Base-by-base conservation (phyloP, 2,797 vertebrate species). In the Sparus aurata region DNA sequence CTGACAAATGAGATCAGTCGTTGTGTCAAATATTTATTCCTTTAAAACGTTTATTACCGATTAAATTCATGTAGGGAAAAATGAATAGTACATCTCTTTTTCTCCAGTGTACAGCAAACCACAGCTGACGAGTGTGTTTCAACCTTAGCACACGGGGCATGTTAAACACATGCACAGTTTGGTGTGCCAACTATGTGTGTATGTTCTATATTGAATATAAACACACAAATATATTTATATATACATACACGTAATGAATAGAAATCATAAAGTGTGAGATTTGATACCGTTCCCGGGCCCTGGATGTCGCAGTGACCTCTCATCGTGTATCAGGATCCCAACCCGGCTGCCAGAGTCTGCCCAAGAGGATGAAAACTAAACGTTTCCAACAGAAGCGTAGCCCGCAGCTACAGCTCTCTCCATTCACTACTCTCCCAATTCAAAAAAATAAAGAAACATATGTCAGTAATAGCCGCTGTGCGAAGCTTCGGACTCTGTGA, bases 61-160 rank as follows among this genome's bases (percentile, higher is more conserved):
- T 95, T 95, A 91, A 92, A 93, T 91, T 95, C 89, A 95, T 93
- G 90, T 90, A 61, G 89, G 94, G 89, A 86, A 93, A 92, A 94
- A 89, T 92, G 85, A 93, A 94, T 90, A 90, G 93, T 92, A 95
- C 93, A 94, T 93, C 79, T 93, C 83, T 92, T 91, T 87, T 92
- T 93, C 92, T 96, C 95, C 95, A 96, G 95, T 96, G 95, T 95
- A 95, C 93, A 94, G 93, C 92, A 93, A 95, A 95, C 93, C 94
- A 95, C 94, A 94, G 94, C 92, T 93, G 94, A 94, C 85, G 80
- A 85, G 85, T 88, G 89, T 85, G 89, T 91, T 93, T 90, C 85
- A 79, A 92, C 84, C 80, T 71, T 43, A 80, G 92, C 93, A 93
- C 94, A 93, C 83, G 47, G 75, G 85, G 84, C 87, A 91, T 87